Base-by-base conservation (phyloP, 1,140 invertebrate genomes). In the Tetragonula clypearis region DNA sequence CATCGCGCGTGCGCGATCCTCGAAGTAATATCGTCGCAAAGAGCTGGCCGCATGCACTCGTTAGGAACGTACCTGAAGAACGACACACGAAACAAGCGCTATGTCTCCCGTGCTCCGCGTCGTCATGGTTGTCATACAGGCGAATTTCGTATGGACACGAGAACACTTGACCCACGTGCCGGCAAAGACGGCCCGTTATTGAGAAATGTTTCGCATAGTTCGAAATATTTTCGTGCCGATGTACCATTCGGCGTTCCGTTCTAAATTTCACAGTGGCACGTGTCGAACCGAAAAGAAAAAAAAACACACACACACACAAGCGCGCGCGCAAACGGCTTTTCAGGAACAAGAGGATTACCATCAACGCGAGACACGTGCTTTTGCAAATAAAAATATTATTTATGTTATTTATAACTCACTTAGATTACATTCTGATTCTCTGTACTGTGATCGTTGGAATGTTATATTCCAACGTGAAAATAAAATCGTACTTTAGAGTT, bases 201-300 rank as follows among this genome's bases (percentile, higher is more conserved):
- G 79, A 65, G 71, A 82, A 82, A 82, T 82, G 41, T 82, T 74
- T 74, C 71, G 56, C 79, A 74, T 82, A 74, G 71, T 74, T 74
- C n/a, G 79, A 65, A 65, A 82, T 82, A 82, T 82, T 74, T 74
- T 62, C 69, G 5, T 65, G 58, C 41, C 53, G 30, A 19, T 49
- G 58, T 65, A n/a, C 76, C 14, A 53, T 14, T 30, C 55, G 3
- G 6, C n/a, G 17, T 72, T 60, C 68, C 79, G 21, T 60, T 62
- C 11, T 19, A 35, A 81, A 81, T 73, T 69, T 79, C 53, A 74
- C 55, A 30, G 14, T 19, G 12, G 9, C 65, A 65, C 19, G 79
- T 23, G 72, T 72, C 79, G 68, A 80, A 72, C 79, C 49, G 35
- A 68, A 49, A 49, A 8, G 41, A 8, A 49, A 49, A 49, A 49